phyloP scores from a whole-genome alignment of 2,113 vertebrate genomes.

The Brachionichthys hirsutus region DNA sequence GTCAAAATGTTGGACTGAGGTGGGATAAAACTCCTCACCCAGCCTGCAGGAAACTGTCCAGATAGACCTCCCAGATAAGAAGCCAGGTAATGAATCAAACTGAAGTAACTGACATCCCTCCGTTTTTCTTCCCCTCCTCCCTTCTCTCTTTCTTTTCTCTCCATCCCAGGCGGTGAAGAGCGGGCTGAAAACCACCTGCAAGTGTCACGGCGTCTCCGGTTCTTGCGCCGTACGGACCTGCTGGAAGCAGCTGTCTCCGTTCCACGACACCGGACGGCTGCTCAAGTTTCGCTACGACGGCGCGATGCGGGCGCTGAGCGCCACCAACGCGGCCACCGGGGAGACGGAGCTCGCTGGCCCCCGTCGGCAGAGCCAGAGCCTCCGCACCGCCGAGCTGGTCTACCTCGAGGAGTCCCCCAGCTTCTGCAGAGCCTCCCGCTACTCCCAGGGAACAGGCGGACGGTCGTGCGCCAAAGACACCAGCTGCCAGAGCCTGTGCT shows the following conservation, averaged over 20 bases:
- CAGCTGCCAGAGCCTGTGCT: constrained; percentile 94
- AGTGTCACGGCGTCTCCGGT: constrained; percentile 96
- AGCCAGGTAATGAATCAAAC: constrained; percentile 73
- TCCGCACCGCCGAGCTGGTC: constrained; percentile 86
- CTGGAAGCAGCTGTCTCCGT: constrained; percentile 96
- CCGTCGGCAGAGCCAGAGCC: constrained; percentile 71
- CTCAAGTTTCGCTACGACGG: constrained; percentile 91
- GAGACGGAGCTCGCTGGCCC: constrained; percentile 84
- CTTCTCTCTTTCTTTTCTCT: constrained; percentile 9
- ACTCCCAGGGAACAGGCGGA: constrained; percentile 88
- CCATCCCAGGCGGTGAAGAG: constrained; percentile 89
- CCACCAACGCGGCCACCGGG: constrained; percentile 90
- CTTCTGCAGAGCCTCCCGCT: constrained; percentile 93
- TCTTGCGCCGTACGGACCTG: constrained; percentile 95
- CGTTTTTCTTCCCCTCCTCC: background rate
- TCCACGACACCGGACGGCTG: constrained; percentile 89
- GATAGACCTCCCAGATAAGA: constrained; percentile 75
- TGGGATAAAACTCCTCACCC: constrained; percentile 42
- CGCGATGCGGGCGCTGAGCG: constrained; percentile 87
- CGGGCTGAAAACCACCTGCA: constrained; percentile 95
- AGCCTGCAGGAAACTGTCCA: constrained; percentile 62
- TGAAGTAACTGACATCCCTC: constrained; percentile 62
- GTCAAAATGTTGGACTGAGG: constrained; percentile 54
- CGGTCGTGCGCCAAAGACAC: constrained; percentile 89
- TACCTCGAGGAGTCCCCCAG: constrained; percentile 96